Evolutionary conservation across 2,888 invertebrate species (phyloP).

Genomic region (Tenthredo scrophulariae): DNA sequence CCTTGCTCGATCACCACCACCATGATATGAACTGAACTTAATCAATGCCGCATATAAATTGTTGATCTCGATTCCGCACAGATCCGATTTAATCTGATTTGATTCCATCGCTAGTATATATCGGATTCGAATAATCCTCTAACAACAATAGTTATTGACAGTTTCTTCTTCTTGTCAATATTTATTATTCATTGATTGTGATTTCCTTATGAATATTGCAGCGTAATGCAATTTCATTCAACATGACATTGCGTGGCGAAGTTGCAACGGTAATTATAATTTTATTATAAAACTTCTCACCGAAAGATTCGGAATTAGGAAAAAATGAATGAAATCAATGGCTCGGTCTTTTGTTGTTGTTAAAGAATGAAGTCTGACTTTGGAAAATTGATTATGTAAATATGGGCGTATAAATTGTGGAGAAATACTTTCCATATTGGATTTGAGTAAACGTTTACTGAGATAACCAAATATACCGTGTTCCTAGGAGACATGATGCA

Average conservation of each 20-base stretch:
- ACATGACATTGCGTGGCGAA: neutral
- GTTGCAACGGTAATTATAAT: too few species aligned
- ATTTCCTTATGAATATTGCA: neutral
- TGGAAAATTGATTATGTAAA: neutral
- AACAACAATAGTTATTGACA: constrained; percentile 28
- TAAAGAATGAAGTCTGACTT: neutral
- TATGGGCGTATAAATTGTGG: neutral
- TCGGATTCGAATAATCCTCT: neutral
- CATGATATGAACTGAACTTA: constrained; percentile 1
- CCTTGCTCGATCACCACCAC: constrained; percentile 41
- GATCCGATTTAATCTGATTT: constrained; percentile 28
- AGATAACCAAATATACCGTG: constrained; percentile 23
- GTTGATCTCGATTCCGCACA: constrained; percentile 36
- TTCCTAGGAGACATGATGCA: constrained; percentile 34
- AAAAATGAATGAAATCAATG: neutral
- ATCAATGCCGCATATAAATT: constrained; percentile 46
- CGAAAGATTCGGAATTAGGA: too few species aligned
- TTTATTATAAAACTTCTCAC: too few species aligned
- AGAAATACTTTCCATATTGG: constrained; percentile 18
- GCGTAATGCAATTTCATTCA: neutral
- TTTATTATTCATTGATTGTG: neutral
- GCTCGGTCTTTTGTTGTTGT: neutral
- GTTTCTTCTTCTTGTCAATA: neutral
- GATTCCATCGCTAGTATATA: neutral
- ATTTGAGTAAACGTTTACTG: constrained; percentile 17